Percentiles rank a stretch among this genome's conserved stretches.
Conservation (phyloP, 2,888 invertebrate genomes). For the Chalcis sispes region DNA sequence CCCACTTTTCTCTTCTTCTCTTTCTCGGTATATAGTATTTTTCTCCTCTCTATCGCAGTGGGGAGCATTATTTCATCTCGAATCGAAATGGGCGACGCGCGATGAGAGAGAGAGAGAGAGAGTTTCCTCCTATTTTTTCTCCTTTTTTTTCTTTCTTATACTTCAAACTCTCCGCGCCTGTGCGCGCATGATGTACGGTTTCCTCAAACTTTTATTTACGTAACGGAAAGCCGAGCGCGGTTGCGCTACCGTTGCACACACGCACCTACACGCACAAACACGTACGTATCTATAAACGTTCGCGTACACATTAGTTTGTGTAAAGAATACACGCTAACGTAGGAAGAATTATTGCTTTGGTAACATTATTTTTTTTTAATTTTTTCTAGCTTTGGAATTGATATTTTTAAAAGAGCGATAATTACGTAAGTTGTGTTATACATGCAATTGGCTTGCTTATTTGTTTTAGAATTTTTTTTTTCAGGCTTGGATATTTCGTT, state of each 20-base stretch:
- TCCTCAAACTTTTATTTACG: slow-evolving; percentile 54
- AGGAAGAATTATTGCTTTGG: slow-evolving; percentile 36
- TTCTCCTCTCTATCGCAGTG: neutral
- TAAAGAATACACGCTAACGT: neutral
- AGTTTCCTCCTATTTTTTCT: neutral
- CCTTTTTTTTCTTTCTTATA: neutral
- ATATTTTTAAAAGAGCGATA: slow-evolving; percentile 23
- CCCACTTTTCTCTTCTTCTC: neutral
- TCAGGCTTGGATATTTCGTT: too few relatives aligned
- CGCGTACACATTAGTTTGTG: too few relatives aligned
- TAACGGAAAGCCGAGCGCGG: slow-evolving; percentile 37
- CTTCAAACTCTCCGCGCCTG: neutral
- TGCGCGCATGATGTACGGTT: slow-evolving; percentile 50
- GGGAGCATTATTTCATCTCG: slow-evolving; percentile 4
- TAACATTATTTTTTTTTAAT: slow-evolving; percentile 29
- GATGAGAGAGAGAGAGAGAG: neutral
- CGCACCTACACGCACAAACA: neutral
- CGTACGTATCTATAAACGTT: too few relatives aligned
- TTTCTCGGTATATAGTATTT: neutral
- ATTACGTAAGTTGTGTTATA: slow-evolving; percentile 25
- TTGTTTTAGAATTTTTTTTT: too few relatives aligned
- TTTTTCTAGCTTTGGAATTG: neutral
- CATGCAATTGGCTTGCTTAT: neutral
- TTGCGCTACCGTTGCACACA: neutral
- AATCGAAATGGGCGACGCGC: neutral